Evolutionary conservation across 2,888 invertebrate species (phyloP).

Genomic region (Drosophila emarginata): DNA sequence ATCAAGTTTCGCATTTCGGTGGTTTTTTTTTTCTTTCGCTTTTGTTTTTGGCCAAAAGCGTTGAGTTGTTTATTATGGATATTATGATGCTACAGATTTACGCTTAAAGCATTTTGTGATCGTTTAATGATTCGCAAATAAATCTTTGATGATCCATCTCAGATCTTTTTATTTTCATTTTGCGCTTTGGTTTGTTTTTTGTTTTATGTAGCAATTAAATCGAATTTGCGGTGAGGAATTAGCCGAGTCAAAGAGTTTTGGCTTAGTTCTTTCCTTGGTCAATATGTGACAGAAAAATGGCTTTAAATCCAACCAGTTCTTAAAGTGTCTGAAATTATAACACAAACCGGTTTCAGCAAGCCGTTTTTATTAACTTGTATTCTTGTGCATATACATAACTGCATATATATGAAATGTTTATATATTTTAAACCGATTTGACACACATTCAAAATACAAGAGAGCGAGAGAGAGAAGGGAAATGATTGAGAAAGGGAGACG

Average conservation of each 20-base stretch:
- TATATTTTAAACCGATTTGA: constrained; percentile 61
- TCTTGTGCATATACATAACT: constrained; percentile 3
- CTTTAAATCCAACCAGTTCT: constrained; percentile 47
- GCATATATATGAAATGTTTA: constrained; percentile 6
- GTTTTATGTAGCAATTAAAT: constrained; percentile 22
- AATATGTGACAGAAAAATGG: neutral
- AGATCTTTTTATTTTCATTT: constrained; percentile 23
- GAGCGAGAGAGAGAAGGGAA: neutral
- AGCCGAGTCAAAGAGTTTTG: neutral
- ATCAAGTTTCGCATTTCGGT: constrained; percentile 53
- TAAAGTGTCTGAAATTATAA: constrained; percentile 60
- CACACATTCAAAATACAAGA: constrained; percentile 39
- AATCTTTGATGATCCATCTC: constrained; percentile 28
- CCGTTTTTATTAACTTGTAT: constrained; percentile 8
- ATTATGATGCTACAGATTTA: constrained; percentile 50
- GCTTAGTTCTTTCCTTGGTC: constrained; percentile 1
- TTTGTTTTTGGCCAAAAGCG: constrained; percentile 46
- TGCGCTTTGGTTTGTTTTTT: neutral
- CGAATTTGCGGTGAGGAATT: constrained; percentile 9
- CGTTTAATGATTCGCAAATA: constrained; percentile 45
- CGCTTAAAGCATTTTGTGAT: constrained; percentile 29
- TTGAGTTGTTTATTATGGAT: constrained; percentile 50
- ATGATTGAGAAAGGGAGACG: neutral
- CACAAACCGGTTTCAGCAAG: constrained; percentile 59
- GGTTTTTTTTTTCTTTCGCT: constrained; percentile 31